Percentiles rank a stretch among this genome's conserved stretches.
phyloP scores from a whole-genome alignment of 2,797 vertebrate genomes.

The Phrynocephalus vlangalii region DNA sequence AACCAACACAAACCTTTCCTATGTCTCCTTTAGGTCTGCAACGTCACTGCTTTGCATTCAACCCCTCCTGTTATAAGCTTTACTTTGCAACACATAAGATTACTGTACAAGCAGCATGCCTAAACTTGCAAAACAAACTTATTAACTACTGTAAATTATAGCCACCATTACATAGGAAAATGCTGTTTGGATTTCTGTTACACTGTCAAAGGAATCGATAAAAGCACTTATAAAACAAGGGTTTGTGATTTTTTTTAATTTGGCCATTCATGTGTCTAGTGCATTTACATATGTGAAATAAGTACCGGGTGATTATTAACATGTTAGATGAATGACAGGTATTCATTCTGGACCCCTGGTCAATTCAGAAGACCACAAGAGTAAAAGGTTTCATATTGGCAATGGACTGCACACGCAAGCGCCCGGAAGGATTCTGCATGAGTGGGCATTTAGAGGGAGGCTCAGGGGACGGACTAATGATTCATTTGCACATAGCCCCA shows the following conservation, averaged over 20 bases:
- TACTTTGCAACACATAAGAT: not conserved
- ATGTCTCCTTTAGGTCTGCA: not conserved
- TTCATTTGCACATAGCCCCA: conserved; percentile 56
- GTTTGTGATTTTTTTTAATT: not conserved
- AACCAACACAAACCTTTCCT: not conserved
- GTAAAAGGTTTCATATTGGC: conserved; percentile 40
- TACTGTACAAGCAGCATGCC: not conserved
- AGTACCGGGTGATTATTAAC: not conserved
- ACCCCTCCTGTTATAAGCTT: not conserved
- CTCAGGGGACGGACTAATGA: conserved; percentile 54
- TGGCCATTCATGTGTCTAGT: not conserved
- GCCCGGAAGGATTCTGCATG: conserved; percentile 36
- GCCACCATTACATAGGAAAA: not conserved
- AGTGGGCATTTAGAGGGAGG: conserved; percentile 46
- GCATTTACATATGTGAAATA: not conserved
- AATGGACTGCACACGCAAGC: conserved; percentile 29
- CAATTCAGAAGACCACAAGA: conserved; percentile 2
- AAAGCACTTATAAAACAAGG: not conserved
- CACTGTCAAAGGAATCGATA: not conserved
- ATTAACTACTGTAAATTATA: not conserved
- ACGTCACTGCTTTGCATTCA: not conserved
- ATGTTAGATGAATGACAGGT: conserved; percentile 26
- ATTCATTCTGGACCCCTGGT: not conserved
- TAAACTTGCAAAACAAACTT: not conserved
- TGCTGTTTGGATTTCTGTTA: not conserved